These are phyloP conservation scores for Temnothorax curvispinosus DNA, from an alignment of 1,140 invertebrate species.

Conservation along the genomic window DNA sequence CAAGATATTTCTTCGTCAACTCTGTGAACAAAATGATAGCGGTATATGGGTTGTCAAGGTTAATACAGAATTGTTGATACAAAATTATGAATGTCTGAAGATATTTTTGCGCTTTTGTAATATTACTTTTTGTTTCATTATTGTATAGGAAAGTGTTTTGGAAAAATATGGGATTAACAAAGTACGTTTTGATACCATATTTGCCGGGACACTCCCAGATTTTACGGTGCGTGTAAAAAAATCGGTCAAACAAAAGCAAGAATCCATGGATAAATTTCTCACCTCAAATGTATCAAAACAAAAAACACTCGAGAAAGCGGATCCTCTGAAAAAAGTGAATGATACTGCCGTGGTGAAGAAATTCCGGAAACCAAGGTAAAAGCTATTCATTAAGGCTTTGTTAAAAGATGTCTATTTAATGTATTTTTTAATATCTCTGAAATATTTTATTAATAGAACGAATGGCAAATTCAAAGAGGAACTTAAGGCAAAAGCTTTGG, in stretches of 20 bases:
- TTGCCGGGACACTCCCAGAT: conserved; percentile 91
- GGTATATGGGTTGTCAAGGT: conserved; percentile 90
- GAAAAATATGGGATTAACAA: conserved; percentile 90
- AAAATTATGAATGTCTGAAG: conserved; percentile 84
- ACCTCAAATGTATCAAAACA: conserved; percentile 82
- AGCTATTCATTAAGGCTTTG: neutral
- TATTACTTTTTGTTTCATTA: conserved; percentile 45
- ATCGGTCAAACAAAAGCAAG: conserved; percentile 86
- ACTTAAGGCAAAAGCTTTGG: conserved; percentile 83
- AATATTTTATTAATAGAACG: conserved; percentile 76
- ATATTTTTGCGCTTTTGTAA: neutral
- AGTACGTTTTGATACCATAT: conserved; percentile 92
- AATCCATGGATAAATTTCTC: conserved; percentile 89
- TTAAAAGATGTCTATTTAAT: neutral
- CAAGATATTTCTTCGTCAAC: conserved; percentile 94
- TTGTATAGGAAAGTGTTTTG: conserved; percentile 88
- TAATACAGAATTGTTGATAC: conserved; percentile 80
- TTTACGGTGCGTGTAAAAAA: conserved; percentile 88
- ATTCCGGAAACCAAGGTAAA: conserved; percentile 79
- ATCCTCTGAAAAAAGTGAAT: conserved; percentile 80
- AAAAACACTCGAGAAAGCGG: conserved; percentile 77
- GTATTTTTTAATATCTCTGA: conserved; percentile 31
- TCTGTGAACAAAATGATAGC: conserved; percentile 89
- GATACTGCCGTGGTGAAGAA: conserved; percentile 80
- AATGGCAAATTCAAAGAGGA: conserved; percentile 86